Conservation (phyloP, 2,797 vertebrate species). For the Psittacula derbiana region DNA sequence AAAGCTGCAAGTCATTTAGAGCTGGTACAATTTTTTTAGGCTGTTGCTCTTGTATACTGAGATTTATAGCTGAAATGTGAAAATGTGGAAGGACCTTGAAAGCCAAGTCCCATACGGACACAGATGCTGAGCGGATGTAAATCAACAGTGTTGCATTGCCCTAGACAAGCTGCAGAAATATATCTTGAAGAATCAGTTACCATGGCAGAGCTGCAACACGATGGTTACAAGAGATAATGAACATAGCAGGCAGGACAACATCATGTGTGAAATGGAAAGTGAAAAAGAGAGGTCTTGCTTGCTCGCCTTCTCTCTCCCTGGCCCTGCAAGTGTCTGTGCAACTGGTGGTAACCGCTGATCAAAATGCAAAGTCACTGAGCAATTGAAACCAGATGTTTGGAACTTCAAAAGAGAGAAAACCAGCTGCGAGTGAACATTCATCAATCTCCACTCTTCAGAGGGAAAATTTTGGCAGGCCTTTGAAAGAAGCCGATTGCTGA, state of each 20-base stretch:
- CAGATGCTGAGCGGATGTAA: constrained; percentile 56
- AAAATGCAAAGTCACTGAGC: constrained; percentile 61
- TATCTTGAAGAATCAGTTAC: constrained; percentile 61
- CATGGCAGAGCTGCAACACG: constrained; percentile 11
- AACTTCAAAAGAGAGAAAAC: constrained; percentile 79
- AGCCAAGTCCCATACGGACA: constrained; percentile 21
- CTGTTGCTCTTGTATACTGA: constrained; percentile 42
- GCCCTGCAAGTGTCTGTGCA: constrained; percentile 49
- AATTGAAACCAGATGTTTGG: constrained; percentile 81
- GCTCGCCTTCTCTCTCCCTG: background rate
- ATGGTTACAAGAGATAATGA: constrained; percentile 51
- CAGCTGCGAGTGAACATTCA: constrained; percentile 62
- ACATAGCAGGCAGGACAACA: constrained; percentile 44
- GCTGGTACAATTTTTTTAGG: background rate
- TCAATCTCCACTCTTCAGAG: constrained; percentile 65
- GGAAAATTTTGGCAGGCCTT: constrained; percentile 64
- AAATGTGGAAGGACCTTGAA: constrained; percentile 52
- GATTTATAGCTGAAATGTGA: constrained; percentile 60
- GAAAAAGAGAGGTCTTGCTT: constrained; percentile 48
- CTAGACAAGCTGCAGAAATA: constrained; percentile 32
- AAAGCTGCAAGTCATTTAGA: constrained; percentile 54
- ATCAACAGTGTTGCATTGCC: constrained; percentile 38
- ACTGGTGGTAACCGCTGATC: constrained; percentile 71
- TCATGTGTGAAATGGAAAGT: constrained; percentile 63
- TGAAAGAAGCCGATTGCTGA: constrained; percentile 72